phyloP scores from a whole-genome alignment of 1,140 invertebrate genomes.

The Drosophila albomicans region DNA sequence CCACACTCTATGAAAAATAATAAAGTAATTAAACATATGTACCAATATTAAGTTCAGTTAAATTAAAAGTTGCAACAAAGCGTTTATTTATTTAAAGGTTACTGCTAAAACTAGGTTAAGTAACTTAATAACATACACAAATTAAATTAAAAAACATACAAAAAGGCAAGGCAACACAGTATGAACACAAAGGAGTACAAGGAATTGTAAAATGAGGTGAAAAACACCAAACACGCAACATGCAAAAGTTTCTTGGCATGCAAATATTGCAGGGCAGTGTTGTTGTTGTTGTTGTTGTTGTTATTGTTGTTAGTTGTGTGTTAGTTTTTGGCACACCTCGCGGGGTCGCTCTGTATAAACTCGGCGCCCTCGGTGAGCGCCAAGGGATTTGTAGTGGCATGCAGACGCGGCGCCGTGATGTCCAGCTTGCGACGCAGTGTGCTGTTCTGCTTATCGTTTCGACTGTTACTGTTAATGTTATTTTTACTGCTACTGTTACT shows the following conservation, averaged over 20 bases:
- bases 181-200: background rate
- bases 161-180: background rate
- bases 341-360: conserved; percentile 71
- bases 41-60: conserved; percentile 14
- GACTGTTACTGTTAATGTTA: conserved; percentile 45
- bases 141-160: background rate
- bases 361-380: conserved; percentile 86
- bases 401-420: conserved; percentile 88
- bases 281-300: conserved; percentile 29
- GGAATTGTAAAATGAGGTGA: background rate
- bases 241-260: conserved; percentile 19
- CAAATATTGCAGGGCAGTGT: conserved; percentile 29
- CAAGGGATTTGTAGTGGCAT: conserved; percentile 90
- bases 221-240: conserved; percentile 18
- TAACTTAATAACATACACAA: conserved; percentile 3
- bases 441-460: conserved; percentile 41
- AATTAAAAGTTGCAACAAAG: conserved; percentile 21
- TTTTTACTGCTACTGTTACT: conserved; percentile 42
- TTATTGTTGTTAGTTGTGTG: conserved; percentile 11
- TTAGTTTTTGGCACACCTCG: conserved; percentile 68
- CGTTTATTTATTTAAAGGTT: conserved; percentile 41
- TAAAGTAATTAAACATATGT: conserved; percentile 11
- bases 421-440: conserved; percentile 85
- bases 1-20: too few relatives aligned
- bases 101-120: conserved; percentile 6